Conservation (phyloP, 2,888 invertebrate species). For the Drosophila peninsularis region DNA sequence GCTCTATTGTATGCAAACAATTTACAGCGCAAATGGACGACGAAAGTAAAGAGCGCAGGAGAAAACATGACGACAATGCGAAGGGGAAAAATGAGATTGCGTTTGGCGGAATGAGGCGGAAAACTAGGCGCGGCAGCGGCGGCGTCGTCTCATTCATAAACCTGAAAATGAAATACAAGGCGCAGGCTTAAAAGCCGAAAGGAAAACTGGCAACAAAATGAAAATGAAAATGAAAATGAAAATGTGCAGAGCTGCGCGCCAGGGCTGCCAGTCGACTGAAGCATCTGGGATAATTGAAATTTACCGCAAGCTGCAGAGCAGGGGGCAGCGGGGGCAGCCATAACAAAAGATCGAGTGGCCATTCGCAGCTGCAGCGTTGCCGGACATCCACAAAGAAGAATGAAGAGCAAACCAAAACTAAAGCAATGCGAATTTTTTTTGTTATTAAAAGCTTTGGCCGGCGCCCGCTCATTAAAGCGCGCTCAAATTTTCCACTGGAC, state of each 20-base stretch:
- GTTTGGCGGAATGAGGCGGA: conserved; percentile 53
- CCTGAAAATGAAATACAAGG: conserved; percentile 73
- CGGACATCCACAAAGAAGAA: neutral
- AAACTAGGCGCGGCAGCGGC: conserved; percentile 60
- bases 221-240: conserved; percentile 37
- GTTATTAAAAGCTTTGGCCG: conserved; percentile 37
- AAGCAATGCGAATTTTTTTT: conserved; percentile 18
- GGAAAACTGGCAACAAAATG: conserved; percentile 25
- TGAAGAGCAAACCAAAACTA: neutral
- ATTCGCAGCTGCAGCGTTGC: conserved; percentile 4
- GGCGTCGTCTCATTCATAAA: conserved; percentile 63
- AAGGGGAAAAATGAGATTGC: conserved; percentile 51
- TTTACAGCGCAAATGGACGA: conserved; percentile 69
- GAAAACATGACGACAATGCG: conserved; percentile 27
- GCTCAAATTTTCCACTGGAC: conserved; percentile 34
- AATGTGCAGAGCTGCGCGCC: conserved; percentile 28
- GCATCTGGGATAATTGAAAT: conserved; percentile 74
- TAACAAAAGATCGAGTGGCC: conserved; percentile 17
- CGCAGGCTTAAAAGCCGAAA: conserved; percentile 25
- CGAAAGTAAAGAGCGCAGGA: conserved; percentile 14
- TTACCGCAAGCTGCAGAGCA: conserved; percentile 51
- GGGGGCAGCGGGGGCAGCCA: neutral
- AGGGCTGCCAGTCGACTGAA: conserved; percentile 33
- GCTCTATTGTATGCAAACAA: conserved; percentile 75
- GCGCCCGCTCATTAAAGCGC: conserved; percentile 37